Base-by-base conservation (phyloP, 2,888 invertebrate species). In the Tipula lateralis region DNA sequence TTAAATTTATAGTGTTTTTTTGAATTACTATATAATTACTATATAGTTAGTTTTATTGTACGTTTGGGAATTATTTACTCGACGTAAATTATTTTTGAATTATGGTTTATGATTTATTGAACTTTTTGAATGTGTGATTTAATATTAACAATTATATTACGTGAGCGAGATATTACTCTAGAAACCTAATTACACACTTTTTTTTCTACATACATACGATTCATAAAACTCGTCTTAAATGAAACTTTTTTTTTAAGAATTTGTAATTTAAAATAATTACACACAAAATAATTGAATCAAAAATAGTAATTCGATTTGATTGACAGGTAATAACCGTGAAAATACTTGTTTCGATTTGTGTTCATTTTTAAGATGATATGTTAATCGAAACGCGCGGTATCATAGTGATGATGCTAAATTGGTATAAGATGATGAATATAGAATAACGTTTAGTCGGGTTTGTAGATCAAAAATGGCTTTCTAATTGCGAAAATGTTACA, bases 1-100 rank as follows among this genome's bases (percentile, higher is more conserved):
- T 66, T 66, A 66, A 66, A 66, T 66, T 19, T 66, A 66, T 66
- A 66, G 66, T 66, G 66, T 66, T 66, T 50, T 39, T 66, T 66
- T 24, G 24, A 66, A 66, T 24, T 66, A 66, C 66, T 66, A 66
- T 66, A 66, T 66, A 66, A 66, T 66, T 24, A 66, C 24, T 66
- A 39, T n/a, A n/a, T 39, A 66, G 66, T 66, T 66, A 44, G 24
- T 66, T 66, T 66, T 66, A 66, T 24, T 19, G 66, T 66, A 24
- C 66, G 66, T 1, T 66, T 66, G 66, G 66, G 66, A 66, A 66
- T 66, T 50, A 2, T n/a, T 32, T 39, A 66, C 24, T 66, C 66
- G 66, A 66, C 24, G 66, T 24, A 66, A 66, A 66, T 24, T 7
- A 12, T 66, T 50, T 32, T 50, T 50, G 44, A 16, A 66, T 66